Evolutionary conservation across 2,888 invertebrate species (phyloP).

Genomic region (Melieria picta): DNA sequence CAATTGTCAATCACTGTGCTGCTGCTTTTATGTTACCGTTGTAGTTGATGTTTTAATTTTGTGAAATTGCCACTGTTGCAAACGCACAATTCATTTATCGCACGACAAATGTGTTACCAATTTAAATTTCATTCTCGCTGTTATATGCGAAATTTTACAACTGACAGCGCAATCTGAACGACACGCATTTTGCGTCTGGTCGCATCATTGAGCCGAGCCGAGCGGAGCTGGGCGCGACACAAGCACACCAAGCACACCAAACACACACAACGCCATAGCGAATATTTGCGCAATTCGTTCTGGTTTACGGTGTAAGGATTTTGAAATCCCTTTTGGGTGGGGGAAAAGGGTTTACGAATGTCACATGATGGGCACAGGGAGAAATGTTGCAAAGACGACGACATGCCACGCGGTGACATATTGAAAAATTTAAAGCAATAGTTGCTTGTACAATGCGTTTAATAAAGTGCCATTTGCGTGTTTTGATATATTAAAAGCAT

Average conservation of each 20-base stretch:
- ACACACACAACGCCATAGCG: neutral
- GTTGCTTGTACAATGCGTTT: no score
- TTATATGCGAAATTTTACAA: constrained; percentile 46
- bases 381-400: constrained; percentile 3
- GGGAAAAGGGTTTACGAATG: constrained; percentile 51
- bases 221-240: no score
- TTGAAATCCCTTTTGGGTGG: constrained; percentile 12
- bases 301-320: constrained; percentile 50
- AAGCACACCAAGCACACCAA: neutral
- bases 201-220: no score
- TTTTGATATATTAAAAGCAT: no score
- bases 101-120: constrained; percentile 53
- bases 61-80: constrained; percentile 27
- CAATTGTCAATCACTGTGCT: constrained; percentile 54
- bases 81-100: constrained; percentile 53
- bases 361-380: neutral
- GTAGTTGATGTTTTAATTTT: constrained; percentile 39
- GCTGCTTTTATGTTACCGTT: constrained; percentile 44
- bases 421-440: neutral
- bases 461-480: no score
- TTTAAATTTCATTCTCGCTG: constrained; percentile 48
- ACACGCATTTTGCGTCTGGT: constrained; percentile 10
- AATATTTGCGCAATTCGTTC: no score
- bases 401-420: neutral
- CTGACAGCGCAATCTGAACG: constrained; percentile 43